Evolutionary conservation across 1,140 invertebrate species (phyloP).

Genomic region (Drosophila albomicans): DNA sequence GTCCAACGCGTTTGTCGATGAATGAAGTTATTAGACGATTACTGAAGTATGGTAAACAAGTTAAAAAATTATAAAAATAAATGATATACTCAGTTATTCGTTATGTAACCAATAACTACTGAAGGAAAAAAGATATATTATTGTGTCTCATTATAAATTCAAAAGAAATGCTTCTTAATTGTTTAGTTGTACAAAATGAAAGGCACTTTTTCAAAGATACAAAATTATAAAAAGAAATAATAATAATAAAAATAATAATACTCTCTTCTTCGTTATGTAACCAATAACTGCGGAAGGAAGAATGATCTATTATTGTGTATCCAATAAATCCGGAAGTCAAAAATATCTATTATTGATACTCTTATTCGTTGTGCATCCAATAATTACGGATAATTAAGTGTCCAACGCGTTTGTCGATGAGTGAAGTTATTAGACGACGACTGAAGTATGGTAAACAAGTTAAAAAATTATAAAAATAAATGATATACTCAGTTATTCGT

Average conservation of each 20-base stretch:
- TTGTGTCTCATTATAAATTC: neutral
- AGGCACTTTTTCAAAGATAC: too few species aligned
- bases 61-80: neutral
- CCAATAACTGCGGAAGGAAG: conserved; percentile 20
- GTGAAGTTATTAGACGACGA: too few species aligned
- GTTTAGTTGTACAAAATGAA: neutral
- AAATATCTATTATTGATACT: neutral
- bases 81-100: conserved; percentile 10
- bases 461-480: too few species aligned
- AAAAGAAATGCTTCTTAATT: neutral
- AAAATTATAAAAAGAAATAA: too few species aligned
- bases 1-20: conserved; percentile 68
- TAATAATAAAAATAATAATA: too few species aligned
- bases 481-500: too few species aligned
- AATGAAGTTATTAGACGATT: conserved; percentile 51
- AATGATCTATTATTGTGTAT: conserved; percentile 72
- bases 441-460: too few species aligned
- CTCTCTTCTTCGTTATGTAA: too few species aligned
- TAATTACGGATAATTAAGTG: too few species aligned
- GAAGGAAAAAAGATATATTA: conserved; percentile 20
- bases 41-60: conserved; percentile 41
- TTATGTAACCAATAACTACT: conserved; percentile 70
- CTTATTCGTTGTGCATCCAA: too few species aligned
- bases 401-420: too few species aligned
- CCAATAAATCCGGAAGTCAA: conserved; percentile 32